Conservation (phyloP, 2,888 invertebrate genomes). For the Lymantria dispar region DNA sequence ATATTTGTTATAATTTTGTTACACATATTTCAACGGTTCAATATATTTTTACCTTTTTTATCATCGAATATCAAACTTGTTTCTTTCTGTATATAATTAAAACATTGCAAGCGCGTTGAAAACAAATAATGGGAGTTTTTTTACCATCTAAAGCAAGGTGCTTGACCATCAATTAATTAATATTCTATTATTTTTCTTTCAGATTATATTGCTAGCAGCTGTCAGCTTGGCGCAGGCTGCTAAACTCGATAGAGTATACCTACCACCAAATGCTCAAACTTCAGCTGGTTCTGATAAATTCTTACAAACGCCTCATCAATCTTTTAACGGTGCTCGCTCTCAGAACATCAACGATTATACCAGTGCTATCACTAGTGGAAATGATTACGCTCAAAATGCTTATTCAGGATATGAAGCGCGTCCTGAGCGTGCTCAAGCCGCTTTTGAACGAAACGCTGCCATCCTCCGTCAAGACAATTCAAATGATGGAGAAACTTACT, state of each 20-base stretch:
- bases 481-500: slow-evolving; percentile 65
- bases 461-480: slow-evolving; percentile 63
- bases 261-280: slow-evolving; percentile 51
- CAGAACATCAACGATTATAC: slow-evolving; percentile 11
- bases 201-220: slow-evolving; percentile 54
- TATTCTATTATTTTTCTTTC: slow-evolving; percentile 16
- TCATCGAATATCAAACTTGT: no score
- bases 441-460: slow-evolving; percentile 65
- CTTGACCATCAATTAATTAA: no score
- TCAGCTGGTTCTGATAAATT: slow-evolving; percentile 13
- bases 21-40: no score
- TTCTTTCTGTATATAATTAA: no score
- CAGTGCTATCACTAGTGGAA: background rate
- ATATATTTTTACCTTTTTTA: no score
- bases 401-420: slow-evolving; percentile 27
- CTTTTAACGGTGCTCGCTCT: slow-evolving; percentile 7
- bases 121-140: no score
- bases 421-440: slow-evolving; percentile 61
- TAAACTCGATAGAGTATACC: slow-evolving; percentile 60
- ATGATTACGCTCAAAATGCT: slow-evolving; percentile 14
- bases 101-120: no score
- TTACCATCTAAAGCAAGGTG: no score
- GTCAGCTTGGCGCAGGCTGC: slow-evolving; percentile 50
- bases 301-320: slow-evolving; percentile 28
- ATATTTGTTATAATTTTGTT: no score